Evolutionary conservation across 2,113 vertebrate genomes (phyloP).

Genomic region (Boleophthalmus pectinirostris): DNA sequence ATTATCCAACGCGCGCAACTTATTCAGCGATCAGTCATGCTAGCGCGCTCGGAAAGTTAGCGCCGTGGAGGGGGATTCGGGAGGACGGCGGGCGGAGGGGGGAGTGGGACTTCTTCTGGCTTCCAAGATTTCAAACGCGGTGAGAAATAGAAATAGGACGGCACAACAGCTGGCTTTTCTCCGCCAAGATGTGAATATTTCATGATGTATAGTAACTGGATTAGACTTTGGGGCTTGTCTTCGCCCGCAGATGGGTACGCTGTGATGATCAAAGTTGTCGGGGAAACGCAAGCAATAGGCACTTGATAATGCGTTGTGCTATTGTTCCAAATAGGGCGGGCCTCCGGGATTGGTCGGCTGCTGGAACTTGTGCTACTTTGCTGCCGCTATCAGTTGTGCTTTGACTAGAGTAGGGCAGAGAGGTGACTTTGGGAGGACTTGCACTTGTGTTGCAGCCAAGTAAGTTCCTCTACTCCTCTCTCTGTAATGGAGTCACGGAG

Average conservation of each 20-base stretch:
- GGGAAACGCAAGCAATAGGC: background rate
- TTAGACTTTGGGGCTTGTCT: constrained; percentile 24
- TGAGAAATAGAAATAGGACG: constrained; percentile 57
- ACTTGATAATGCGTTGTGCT: background rate
- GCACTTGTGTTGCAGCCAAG: background rate
- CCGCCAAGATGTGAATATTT: constrained; percentile 47
- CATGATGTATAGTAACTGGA: constrained; percentile 47
- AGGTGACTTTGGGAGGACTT: constrained; percentile 4
- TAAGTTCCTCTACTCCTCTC: background rate
- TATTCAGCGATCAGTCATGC: constrained; percentile 45
- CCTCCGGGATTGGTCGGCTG: background rate
- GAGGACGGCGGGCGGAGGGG: too few relatives aligned
- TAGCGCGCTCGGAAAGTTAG: constrained; percentile 7
- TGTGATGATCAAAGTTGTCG: constrained; percentile 19
- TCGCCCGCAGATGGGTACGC: constrained; percentile 30
- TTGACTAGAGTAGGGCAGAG: background rate
- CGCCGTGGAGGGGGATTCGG: constrained; percentile 24
- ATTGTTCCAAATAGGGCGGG: background rate
- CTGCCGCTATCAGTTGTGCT: background rate
- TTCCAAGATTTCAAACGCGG: constrained; percentile 42
- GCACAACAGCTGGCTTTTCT: constrained; percentile 45
- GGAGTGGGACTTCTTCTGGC: background rate
- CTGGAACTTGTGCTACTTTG: background rate
- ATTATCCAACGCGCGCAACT: constrained; percentile 46
- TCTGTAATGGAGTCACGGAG: too few relatives aligned